Percentiles rank a stretch among this genome's conserved stretches.
Conservation (phyloP, 2,113 vertebrate genomes). For the Gymnobelideus leadbeateri region DNA sequence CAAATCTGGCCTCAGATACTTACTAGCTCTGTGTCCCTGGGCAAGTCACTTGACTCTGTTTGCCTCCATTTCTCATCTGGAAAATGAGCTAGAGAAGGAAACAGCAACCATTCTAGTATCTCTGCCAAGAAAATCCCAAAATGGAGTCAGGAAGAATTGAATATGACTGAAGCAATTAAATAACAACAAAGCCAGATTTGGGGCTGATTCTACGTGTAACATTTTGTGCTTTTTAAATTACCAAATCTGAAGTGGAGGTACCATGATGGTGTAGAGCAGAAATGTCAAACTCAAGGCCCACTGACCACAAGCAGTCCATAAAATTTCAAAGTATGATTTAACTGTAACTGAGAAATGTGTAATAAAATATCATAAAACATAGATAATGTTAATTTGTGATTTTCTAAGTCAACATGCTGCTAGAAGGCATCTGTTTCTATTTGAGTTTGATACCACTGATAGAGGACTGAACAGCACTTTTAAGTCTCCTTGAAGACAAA, state of each 20-base stretch:
- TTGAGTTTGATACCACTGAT: neutral
- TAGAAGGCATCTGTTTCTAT: neutral
- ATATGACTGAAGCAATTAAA: too few relatives aligned
- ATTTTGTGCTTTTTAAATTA: neutral
- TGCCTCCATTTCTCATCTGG: neutral
- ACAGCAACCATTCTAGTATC: neutral
- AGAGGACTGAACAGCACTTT: neutral
- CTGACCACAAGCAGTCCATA: neutral
- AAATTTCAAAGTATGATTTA: neutral
- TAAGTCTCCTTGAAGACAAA: neutral
- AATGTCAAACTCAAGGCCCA: neutral
- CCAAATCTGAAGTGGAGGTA: neutral
- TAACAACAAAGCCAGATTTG: neutral
- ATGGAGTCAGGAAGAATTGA: too few relatives aligned
- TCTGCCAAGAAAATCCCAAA: too few relatives aligned
- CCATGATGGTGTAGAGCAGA: neutral
- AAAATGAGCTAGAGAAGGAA: neutral
- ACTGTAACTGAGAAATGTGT: neutral
- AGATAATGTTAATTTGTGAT: neutral
- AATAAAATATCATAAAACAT: neutral
- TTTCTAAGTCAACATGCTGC: neutral
- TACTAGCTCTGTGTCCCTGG: neutral
- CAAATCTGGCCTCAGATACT: slow-evolving; percentile 31
- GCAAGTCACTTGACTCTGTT: neutral
- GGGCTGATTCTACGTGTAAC: neutral